Base-by-base conservation (phyloP, 1,140 invertebrate species). In the Thaumatotibia leucotreta region DNA sequence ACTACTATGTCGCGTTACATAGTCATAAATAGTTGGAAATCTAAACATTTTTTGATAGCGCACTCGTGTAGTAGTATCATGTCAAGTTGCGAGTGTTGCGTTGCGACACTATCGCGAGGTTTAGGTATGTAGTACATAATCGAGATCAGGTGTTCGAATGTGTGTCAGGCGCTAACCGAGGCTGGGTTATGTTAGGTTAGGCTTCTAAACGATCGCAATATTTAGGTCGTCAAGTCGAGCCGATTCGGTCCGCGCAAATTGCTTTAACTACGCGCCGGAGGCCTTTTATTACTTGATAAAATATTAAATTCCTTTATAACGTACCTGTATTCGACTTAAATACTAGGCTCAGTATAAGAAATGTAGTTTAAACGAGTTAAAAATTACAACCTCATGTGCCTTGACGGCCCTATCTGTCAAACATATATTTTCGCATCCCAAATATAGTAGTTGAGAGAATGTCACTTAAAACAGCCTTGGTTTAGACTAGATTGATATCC, bases 211-310 rank as follows among this genome's bases (percentile, higher is more conserved):
- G 49, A 65, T 52, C 52, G 52, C 33, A 49, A 65, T 50, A 72
- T 69, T 73, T 67, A 67, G 67, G 65, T 72, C 63, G 69, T 58
- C 4, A 74, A 79, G 73, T 75, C 58, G 58, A 61, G 71, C 67
- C 70, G 72, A 75, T 69, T 70, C 67, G 61, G 69, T 75, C 66
- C 72, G 77, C 74, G 75, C 74, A 82, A 80, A 80, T 82, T 72
- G 76, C 73, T 74, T 77, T 80, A 77, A 78, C 77, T 77, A 79
- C 71, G 73, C 70, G 66, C 64, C 68, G 27, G 61, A 63, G 63
- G 68, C 67, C 61, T 68, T 74, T 77, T 77, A 75, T 70, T 73
- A 71, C 61, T 33, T 29, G 61, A 62, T 62, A 35, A 62, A 62
- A 62, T 62, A 62, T 33, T 29, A 62, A 62, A 32, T 62, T 33